These are phyloP conservation scores for Aromia moschata DNA, from an alignment of 2,888 invertebrate genomes.

Conservation along the genomic window DNA sequence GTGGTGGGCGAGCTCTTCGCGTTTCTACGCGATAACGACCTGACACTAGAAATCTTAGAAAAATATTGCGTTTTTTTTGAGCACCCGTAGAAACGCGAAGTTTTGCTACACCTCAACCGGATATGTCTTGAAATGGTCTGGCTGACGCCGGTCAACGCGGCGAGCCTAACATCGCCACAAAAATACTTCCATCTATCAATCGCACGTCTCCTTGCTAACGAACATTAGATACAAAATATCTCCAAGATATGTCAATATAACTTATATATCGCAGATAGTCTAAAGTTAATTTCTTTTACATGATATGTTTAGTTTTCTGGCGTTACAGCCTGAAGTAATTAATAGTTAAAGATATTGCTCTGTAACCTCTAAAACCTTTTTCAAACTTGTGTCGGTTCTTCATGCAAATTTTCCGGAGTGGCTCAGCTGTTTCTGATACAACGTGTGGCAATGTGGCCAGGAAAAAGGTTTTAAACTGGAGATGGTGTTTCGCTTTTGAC, in stretches of 20 bases:
- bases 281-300: conserved; percentile 37
- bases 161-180: conserved; percentile 58
- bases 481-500: conserved; percentile 1
- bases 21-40: conserved; percentile 63
- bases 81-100: conserved; percentile 60
- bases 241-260: conserved; percentile 44
- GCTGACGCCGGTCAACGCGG: conserved; percentile 51
- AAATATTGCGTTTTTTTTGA: conserved; percentile 57
- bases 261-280: conserved; percentile 49
- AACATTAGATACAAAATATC: conserved; percentile 36
- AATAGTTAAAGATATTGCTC: conserved; percentile 38
- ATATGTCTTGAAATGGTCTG: conserved; percentile 65
- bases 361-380: conserved; percentile 25
- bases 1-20: conserved; percentile 57
- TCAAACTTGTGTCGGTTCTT: conserved; percentile 25
- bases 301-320: conserved; percentile 46
- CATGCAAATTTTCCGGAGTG: conserved; percentile 27
- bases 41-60: conserved; percentile 61
- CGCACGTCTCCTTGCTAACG: conserved; percentile 40
- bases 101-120: conserved; percentile 55
- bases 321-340: conserved; percentile 19
- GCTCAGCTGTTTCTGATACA: conserved; percentile 1
- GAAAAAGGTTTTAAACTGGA: conserved; percentile 21
- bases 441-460: conserved; percentile 24
- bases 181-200: conserved; percentile 57